Evolutionary conservation across 1,140 invertebrate genomes (phyloP), one percentile per base, ranked within the genome.

Genomic region (Mylabris phalerata): DNA sequence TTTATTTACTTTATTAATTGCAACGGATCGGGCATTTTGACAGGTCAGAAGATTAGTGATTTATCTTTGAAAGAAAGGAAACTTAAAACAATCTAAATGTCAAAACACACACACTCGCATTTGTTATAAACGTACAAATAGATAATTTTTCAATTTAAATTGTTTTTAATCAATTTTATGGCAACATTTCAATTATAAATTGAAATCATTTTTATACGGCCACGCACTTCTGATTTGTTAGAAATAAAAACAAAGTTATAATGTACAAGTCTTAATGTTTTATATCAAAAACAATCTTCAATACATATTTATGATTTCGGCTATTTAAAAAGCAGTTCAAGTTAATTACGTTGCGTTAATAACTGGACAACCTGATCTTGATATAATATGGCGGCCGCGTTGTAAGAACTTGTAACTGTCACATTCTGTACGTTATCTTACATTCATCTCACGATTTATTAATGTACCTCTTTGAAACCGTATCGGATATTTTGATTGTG

Each of bases 1-100:
- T 62, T 62, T 62, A 62, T 62, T 62, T 62, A 62, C 50, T 58
- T 55, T 62, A 62, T 62, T 59, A 62, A 62, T 62, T 59, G 61
- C 57, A 49, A 45, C 48, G 24, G 32, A 44, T 19, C 27, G 42
- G 42, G 38, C 43, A 45, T 39, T 57, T 62, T 59, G 61, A 59
- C 61, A 61, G 50, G 19, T 52, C 32, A 4, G 44, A 11, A 43
- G 60, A 61, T 57, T 57, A 52, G 51, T 46, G 46, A 55, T 55
- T 55, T 55, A 55, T 55, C 52, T 46, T 48, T 46, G 7, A 32
- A 32, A 5, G 32, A 7, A 32, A 32, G 7, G 7, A 32, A 32
- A 5, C 7, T 32, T 5, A 7, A 32, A 32, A 32, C 32, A 32
- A 32, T 32, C 32, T 32, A 32, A 32, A 32, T 32, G 32, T 32